These are phyloP conservation scores for Notolabrus celidotus DNA, from an alignment of 2,797 vertebrate genomes.

Conservation along the genomic window DNA sequence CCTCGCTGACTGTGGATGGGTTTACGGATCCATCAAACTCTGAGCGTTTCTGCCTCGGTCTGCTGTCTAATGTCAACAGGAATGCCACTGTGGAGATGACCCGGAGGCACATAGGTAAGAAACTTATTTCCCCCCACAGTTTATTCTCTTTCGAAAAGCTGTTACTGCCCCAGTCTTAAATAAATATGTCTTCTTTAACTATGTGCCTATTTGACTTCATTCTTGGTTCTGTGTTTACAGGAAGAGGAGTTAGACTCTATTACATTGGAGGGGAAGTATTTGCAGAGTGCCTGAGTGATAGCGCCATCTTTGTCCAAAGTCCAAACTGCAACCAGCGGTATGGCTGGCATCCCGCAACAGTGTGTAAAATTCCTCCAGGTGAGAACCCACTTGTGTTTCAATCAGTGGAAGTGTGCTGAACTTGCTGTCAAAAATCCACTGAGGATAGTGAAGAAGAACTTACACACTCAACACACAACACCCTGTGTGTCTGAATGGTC, in stretches of 20 bases:
- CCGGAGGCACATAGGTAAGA: slow-evolving; percentile 95
- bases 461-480: too few species aligned
- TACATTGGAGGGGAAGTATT: slow-evolving; percentile 99
- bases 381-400: slow-evolving; percentile 22
- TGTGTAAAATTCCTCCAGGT: slow-evolving; percentile 99
- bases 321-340: slow-evolving; percentile 99
- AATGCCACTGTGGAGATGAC: slow-evolving; percentile 99
- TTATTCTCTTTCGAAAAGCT: neutral
- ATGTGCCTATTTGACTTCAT: neutral
- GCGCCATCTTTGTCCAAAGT: slow-evolving; percentile 99
- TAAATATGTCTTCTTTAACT: neutral
- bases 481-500: too few species aligned
- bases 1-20: slow-evolving; percentile 96
- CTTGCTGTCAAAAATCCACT: too few species aligned
- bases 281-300: slow-evolving; percentile 99
- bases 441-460: too few species aligned
- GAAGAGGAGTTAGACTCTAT: slow-evolving; percentile 97
- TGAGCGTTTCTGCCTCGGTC: slow-evolving; percentile 96
- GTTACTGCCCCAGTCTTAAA: neutral
- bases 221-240: slow-evolving; percentile 73
- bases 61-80: slow-evolving; percentile 97
- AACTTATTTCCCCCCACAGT: neutral
- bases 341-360: slow-evolving; percentile 98
- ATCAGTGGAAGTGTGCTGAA: neutral
- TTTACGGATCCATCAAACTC: slow-evolving; percentile 99